Conservation (phyloP, 2,888 invertebrate species). For the Tenthredo distinguenda region DNA sequence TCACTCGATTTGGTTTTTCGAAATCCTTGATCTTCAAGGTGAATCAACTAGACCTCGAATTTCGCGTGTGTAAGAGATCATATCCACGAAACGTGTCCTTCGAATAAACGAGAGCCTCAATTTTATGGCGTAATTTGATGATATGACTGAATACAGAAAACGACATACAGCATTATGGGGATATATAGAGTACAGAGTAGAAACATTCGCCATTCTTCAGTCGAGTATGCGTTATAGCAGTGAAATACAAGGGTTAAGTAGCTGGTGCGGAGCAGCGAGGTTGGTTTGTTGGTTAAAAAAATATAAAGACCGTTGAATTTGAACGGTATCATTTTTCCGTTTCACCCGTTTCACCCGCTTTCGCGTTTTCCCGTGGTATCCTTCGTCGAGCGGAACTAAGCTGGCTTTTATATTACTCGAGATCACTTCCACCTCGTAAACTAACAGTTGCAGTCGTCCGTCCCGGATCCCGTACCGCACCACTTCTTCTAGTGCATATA, state of each 20-base stretch:
- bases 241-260: background rate
- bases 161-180: background rate
- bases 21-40: background rate
- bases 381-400: slow-evolving; percentile 31
- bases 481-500: background rate
- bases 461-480: background rate
- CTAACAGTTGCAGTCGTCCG: slow-evolving; percentile 36
- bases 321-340: slow-evolving; percentile 45
- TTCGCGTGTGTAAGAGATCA: background rate
- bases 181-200: background rate
- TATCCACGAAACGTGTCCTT: no score
- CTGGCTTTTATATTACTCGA: slow-evolving; percentile 47
- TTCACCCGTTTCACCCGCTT: slow-evolving; percentile 18
- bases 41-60: background rate
- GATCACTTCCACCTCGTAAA: slow-evolving; percentile 46
- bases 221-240: background rate
- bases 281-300: slow-evolving; percentile 19
- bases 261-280: background rate
- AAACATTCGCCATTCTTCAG: background rate
- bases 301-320: slow-evolving; percentile 38
- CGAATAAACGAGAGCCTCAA: background rate
- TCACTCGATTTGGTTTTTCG: no score
- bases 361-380: background rate
- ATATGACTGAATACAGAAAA: background rate
- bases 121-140: background rate